A percentile compares a stretch with the other conserved stretches of the same genome.
Conservation (phyloP, 2,797 vertebrate species). For the Betta splendens region DNA sequence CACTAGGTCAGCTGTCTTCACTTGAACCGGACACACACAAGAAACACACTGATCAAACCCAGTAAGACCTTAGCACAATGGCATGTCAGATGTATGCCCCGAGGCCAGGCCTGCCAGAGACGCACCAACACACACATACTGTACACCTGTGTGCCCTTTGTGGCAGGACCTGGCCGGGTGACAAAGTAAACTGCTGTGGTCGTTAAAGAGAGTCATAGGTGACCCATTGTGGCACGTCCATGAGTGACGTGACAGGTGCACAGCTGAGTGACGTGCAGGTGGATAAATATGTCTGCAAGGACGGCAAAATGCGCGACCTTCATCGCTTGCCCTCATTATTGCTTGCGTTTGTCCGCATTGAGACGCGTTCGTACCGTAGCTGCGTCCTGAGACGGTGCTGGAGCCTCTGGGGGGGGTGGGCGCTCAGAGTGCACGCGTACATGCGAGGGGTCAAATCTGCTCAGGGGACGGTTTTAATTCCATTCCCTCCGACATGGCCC, state of each 20-base stretch:
- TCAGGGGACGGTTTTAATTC: conserved; percentile 82
- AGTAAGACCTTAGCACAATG: conserved; percentile 58
- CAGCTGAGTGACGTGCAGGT: conserved; percentile 35
- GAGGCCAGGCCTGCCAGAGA: conserved; percentile 50
- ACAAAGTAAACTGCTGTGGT: conserved; percentile 55
- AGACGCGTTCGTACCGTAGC: conserved; percentile 31
- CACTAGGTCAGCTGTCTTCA: conserved; percentile 65
- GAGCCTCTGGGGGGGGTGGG: conserved; percentile 14
- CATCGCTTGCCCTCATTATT: too few relatives aligned
- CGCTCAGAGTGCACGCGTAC: conserved; percentile 30
- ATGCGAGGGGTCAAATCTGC: conserved; percentile 49
- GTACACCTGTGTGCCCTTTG: conserved; percentile 53
- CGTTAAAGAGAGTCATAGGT: conserved; percentile 44
- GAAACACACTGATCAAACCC: conserved; percentile 67
- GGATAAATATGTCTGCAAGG: conserved; percentile 39
- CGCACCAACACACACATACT: conserved; percentile 35
- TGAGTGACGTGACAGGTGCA: conserved; percentile 36
- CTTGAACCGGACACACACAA: conserved; percentile 67
- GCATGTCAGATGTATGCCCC: conserved; percentile 63
- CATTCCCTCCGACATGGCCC: conserved; percentile 75
- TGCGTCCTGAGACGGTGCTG: conserved; percentile 17
- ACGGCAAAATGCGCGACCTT: too few relatives aligned
- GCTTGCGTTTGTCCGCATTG: conserved; percentile 24
- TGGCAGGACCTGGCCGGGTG: conserved; percentile 38
- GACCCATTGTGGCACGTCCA: conserved; percentile 29